phyloP scores from a whole-genome alignment of 2,797 vertebrate genomes.

The Heterohyrax brucei region DNA sequence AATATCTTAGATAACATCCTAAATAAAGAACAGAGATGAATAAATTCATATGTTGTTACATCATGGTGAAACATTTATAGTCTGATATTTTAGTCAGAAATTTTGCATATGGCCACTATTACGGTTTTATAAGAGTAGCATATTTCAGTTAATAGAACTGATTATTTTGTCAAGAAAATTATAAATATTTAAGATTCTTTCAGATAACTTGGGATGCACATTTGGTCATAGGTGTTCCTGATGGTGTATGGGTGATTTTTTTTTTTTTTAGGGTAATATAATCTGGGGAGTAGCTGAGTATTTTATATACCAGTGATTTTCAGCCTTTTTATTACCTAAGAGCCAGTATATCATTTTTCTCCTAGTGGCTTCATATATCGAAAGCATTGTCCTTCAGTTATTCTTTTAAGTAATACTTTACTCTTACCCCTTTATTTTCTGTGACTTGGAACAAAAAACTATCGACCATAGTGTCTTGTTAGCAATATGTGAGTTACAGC shows the following conservation, averaged over 20 bases:
- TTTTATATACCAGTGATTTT: neutral
- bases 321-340: neutral
- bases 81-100: constrained; percentile 25
- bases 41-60: neutral
- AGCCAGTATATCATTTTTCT: constrained; percentile 42
- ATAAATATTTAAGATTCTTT: neutral
- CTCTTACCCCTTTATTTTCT: neutral
- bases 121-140: constrained; percentile 1
- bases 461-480: neutral
- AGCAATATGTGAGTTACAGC: neutral
- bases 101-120: neutral
- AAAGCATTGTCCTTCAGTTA: neutral
- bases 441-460: neutral
- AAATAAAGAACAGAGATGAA: constrained; percentile 4
- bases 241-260: neutral
- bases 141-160: neutral
- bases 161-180: constrained; percentile 25
- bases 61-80: neutral
- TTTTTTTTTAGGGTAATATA: neutral
- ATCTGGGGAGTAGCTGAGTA: neutral
- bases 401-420: neutral
- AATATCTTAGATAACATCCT: neutral
- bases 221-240: neutral
- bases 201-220: neutral
- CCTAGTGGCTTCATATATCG: constrained; percentile 13